Conservation (phyloP, 2,888 invertebrate species). For the Nemoura dubitans region DNA sequence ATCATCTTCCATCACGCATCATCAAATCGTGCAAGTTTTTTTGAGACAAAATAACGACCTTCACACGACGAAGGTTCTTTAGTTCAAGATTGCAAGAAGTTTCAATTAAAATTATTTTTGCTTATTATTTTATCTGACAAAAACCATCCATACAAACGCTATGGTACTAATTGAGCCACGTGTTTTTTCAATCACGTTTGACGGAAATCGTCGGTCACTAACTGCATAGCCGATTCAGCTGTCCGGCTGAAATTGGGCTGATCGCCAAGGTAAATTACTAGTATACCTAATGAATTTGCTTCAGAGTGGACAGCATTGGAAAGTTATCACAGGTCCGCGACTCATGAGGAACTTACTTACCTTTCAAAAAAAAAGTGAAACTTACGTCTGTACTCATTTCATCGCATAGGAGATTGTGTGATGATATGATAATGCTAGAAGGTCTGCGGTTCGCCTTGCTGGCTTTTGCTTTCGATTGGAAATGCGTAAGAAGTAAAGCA, state of each 20-base stretch:
- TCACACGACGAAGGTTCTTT: not conserved
- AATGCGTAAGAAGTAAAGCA: not conserved
- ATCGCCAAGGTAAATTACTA: not conserved
- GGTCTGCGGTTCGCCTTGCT: not conserved
- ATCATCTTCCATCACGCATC: not conserved
- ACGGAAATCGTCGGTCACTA: not conserved
- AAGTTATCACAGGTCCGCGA: not conserved
- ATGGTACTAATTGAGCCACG: not conserved
- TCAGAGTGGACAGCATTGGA: not conserved
- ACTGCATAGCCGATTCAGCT: not conserved
- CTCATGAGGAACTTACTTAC: slow-evolving; percentile 24
- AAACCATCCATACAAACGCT: not conserved
- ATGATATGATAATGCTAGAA: not conserved
- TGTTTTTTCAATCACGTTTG: not conserved
- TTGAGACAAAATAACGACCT: not conserved
- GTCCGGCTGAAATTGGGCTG: not conserved
- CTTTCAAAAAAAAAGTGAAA: slow-evolving; percentile 30
- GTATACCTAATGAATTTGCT: not conserved
- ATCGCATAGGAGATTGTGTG: slow-evolving; percentile 15
- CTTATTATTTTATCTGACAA: not conserved
- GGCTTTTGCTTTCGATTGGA: not conserved
- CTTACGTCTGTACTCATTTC: slow-evolving; percentile 21
- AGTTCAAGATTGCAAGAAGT: not conserved
- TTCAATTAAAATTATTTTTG: not conserved
- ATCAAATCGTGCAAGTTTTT: not conserved